Evolutionary conservation across 2,888 invertebrate genomes (phyloP).

Genomic region (Eumacrocentrus americanus): DNA sequence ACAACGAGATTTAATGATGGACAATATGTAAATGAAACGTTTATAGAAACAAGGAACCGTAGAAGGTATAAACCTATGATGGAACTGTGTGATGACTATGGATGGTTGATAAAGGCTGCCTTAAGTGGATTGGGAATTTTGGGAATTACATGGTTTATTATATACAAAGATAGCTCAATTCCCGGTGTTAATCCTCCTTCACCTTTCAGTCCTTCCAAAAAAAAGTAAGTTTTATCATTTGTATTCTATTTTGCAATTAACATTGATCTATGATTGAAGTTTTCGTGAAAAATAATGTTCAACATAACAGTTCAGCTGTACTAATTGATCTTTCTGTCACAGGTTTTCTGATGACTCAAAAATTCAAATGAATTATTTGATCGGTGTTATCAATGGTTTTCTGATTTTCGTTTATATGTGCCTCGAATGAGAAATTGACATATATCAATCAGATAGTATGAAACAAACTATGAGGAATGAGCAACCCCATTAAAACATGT

Average conservation of each 20-base stretch:
- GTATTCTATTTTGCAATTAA: too few relatives aligned
- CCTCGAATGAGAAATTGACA: constrained; percentile 29
- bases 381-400: constrained; percentile 49
- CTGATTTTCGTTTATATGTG: constrained; percentile 51
- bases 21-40: not conserved
- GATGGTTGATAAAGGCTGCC: constrained; percentile 49
- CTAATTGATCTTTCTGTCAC: too few relatives aligned
- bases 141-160: constrained; percentile 66
- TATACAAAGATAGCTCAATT: constrained; percentile 68
- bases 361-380: constrained; percentile 50
- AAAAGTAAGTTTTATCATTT: constrained; percentile 57
- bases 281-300: too few relatives aligned
- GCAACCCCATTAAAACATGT: too few relatives aligned
- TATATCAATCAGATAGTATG: not conserved
- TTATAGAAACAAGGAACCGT: constrained; percentile 12
- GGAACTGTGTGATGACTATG: constrained; percentile 35
- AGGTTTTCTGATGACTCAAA: constrained; percentile 36
- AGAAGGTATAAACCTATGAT: constrained; percentile 34
- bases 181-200: constrained; percentile 69
- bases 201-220: constrained; percentile 65
- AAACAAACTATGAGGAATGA: not conserved
- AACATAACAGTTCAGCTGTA: too few relatives aligned
- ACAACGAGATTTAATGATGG: not conserved
- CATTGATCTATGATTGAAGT: too few relatives aligned
- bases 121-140: constrained; percentile 63